These are phyloP conservation scores for Chrysomela aeneicollis DNA, from an alignment of 2,888 invertebrate genomes.

Conservation along the genomic window DNA sequence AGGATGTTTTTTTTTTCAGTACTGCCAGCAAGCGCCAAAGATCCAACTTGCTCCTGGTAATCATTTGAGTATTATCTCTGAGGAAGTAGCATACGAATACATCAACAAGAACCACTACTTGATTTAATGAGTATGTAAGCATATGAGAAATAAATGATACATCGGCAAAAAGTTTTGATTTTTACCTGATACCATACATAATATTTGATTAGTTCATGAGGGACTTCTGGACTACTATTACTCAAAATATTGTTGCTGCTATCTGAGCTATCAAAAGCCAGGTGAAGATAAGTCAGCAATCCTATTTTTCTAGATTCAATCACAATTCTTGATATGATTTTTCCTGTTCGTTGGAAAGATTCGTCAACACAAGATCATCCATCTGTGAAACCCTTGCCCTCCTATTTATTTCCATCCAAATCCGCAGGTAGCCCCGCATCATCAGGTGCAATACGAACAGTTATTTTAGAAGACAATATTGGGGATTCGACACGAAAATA, in stretches of 20 bases:
- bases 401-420: not conserved
- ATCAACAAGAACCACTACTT: conserved; percentile 63
- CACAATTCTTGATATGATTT: too few species aligned
- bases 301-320: too few species aligned
- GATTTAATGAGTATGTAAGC: not conserved
- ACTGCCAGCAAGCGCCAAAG: conserved; percentile 67
- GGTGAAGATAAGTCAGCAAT: too few species aligned
- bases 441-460: conserved; percentile 17
- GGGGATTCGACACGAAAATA: conserved; percentile 35
- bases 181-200: too few species aligned
- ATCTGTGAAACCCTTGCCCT: not conserved
- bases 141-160: not conserved
- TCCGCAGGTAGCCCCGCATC: not conserved
- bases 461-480: conserved; percentile 24
- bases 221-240: too few species aligned
- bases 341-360: too few species aligned
- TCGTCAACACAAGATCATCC: not conserved
- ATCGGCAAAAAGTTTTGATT: not conserved
- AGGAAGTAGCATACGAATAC: conserved; percentile 69
- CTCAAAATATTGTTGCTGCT: too few species aligned
- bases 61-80: conserved; percentile 75
- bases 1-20: conserved; percentile 59
- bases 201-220: too few species aligned
- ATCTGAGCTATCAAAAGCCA: too few species aligned
- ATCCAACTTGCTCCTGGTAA: conserved; percentile 71